phyloP scores from a whole-genome alignment of 2,888 invertebrate species.

The Monoplex corrugatus region DNA sequence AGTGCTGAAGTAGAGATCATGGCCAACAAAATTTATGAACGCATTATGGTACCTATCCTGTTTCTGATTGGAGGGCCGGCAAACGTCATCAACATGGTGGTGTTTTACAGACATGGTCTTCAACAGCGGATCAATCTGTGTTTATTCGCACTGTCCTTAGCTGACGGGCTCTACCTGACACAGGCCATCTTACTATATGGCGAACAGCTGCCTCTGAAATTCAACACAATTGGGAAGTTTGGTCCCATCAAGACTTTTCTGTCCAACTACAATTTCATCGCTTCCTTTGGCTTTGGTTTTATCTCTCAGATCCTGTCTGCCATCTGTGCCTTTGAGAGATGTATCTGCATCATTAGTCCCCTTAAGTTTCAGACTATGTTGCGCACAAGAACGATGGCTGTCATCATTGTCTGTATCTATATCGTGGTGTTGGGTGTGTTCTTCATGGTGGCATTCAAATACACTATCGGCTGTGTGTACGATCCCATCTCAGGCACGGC shows the following conservation, averaged over 20 bases:
- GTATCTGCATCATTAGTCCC: neutral
- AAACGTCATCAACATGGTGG: constrained; percentile 35
- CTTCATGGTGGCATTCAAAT: neutral
- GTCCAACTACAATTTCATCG: neutral
- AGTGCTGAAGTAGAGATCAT: neutral
- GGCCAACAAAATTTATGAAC: neutral
- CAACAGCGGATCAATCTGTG: constrained; percentile 7
- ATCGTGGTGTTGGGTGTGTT: neutral
- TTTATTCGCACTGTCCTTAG: neutral
- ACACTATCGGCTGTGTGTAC: neutral
- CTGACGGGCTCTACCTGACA: neutral
- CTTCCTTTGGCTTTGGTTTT: neutral
- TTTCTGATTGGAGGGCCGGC: constrained; percentile 24
- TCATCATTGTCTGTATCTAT: neutral
- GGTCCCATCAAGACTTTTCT: neutral
- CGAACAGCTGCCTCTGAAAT: neutral
- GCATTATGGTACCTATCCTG: neutral
- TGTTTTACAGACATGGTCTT: constrained; percentile 9
- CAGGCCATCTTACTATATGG: neutral
- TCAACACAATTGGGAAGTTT: neutral
- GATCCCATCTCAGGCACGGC: neutral
- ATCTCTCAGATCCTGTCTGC: neutral
- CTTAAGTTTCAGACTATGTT: constrained; percentile 21
- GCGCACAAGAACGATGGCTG: neutral
- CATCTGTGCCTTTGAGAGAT: constrained; percentile 17